Percentiles rank a stretch among this genome's conserved stretches.
Conservation (phyloP, 1,140 invertebrate species). For the Rhynchophorus ferrugineus region DNA sequence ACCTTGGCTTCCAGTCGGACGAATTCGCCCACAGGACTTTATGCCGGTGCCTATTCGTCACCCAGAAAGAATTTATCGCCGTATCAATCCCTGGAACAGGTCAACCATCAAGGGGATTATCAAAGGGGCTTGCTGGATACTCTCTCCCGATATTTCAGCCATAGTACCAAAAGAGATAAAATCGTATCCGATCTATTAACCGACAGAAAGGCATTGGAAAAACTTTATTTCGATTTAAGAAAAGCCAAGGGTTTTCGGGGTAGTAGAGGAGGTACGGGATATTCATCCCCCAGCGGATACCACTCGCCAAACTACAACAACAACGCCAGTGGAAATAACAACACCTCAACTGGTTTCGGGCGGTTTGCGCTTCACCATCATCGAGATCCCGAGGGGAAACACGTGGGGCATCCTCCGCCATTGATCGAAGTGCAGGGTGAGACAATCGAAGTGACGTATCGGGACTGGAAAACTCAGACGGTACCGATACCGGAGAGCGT, state of each 20-base stretch:
- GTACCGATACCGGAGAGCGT: conserved; percentile 48
- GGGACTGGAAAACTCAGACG: conserved; percentile 55
- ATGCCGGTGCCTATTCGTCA: conserved; percentile 14
- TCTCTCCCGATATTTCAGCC: conserved; percentile 56
- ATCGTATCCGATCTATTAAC: conserved; percentile 63
- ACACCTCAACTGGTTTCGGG: too few species aligned
- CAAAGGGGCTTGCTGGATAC: conserved; percentile 57
- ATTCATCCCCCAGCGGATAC: conserved; percentile 18
- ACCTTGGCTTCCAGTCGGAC: conserved; percentile 37
- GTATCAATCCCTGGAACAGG: conserved; percentile 15
- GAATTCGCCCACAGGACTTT: background rate
- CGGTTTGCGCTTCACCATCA: too few species aligned
- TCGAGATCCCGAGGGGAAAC: conserved; percentile 33
- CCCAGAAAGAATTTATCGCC: conserved; percentile 16
- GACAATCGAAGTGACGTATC: conserved; percentile 44
- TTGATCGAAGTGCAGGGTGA: conserved; percentile 59
- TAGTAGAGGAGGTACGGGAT: conserved; percentile 37
- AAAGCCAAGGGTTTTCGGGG: conserved; percentile 59
- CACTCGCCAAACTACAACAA: conserved; percentile 17
- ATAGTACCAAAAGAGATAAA: conserved; percentile 55
- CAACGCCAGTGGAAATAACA: conserved; percentile 18
- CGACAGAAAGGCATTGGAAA: conserved; percentile 61
- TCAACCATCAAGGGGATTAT: conserved; percentile 47
- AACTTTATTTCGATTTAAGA: conserved; percentile 61
- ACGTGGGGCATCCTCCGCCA: conserved; percentile 46